Percentiles rank a stretch among this genome's conserved stretches.
These are phyloP conservation scores for Smutsia temminckii DNA, from an alignment of 2,797 vertebrate genomes.

Conservation along the genomic window DNA sequence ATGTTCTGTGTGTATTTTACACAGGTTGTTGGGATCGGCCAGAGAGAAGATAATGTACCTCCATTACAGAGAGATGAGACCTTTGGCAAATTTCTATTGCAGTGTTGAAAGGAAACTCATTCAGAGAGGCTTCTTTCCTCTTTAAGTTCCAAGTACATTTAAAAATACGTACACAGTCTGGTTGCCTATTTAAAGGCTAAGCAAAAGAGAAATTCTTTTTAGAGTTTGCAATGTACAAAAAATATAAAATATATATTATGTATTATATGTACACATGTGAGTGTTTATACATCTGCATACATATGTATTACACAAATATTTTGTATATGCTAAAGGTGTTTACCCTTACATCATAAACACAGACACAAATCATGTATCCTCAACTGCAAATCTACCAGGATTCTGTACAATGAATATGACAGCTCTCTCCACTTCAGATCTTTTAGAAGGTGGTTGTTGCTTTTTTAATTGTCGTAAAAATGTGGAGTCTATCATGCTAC, in stretches of 20 bases:
- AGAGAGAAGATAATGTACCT: not conserved
- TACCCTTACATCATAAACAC: not conserved
- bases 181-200: slow-evolving; percentile 53
- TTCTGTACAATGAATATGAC: not conserved
- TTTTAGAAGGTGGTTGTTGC: not conserved
- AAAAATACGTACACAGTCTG: slow-evolving; percentile 46
- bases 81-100: fast-evolving
- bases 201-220: not conserved
- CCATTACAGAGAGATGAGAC: not conserved
- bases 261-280: not conserved
- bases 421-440: not conserved
- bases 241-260: not conserved
- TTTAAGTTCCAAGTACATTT: slow-evolving; percentile 58
- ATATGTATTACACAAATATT: not conserved
- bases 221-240: slow-evolving; percentile 42
- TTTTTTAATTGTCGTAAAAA: slow-evolving; percentile 13
- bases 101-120: slow-evolving; percentile 31
- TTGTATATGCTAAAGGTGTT: not conserved
- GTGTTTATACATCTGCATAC: not conserved
- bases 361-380: not conserved
- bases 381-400: not conserved
- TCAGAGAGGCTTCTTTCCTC: slow-evolving; percentile 43
- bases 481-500: not conserved
- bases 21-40: not conserved
- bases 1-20: not conserved